Conservation (phyloP, 1,140 invertebrate genomes). For the Ericerus pela region DNA sequence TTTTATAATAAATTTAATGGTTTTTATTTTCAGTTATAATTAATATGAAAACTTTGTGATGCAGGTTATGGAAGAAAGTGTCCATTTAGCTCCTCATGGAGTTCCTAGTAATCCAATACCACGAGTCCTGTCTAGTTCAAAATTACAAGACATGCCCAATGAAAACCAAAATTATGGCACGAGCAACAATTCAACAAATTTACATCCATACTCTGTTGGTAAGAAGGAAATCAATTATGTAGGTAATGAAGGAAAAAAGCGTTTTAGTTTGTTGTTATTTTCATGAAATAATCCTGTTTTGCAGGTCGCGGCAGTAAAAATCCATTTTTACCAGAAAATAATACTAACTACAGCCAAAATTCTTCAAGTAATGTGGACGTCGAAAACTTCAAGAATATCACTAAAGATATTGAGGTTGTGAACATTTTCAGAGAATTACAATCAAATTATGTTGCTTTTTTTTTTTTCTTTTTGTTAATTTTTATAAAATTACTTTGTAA, state of each 20-base stretch:
- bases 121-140: slow-evolving; percentile 66
- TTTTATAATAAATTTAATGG: no score
- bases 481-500: not conserved
- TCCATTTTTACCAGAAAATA: slow-evolving; percentile 3
- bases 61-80: slow-evolving; percentile 63
- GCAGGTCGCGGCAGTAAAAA: not conserved
- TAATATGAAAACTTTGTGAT: no score
- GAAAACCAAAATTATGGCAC: slow-evolving; percentile 51
- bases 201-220: not conserved
- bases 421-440: no score
- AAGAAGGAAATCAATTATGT: no score
- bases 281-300: no score
- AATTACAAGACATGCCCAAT: slow-evolving; percentile 53
- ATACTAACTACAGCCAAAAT: not conserved
- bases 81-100: slow-evolving; percentile 83
- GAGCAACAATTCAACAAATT: slow-evolving; percentile 20
- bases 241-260: no score
- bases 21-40: no score
- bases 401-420: not conserved
- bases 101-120: slow-evolving; percentile 89
- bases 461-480: no score
- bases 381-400: not conserved
- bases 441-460: no score
- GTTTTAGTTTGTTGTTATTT: no score
- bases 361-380: not conserved